Evolutionary conservation across 1,140 invertebrate genomes (phyloP), one percentile per base, ranked within the genome.

Genomic region (Bathynomus jamesi): DNA sequence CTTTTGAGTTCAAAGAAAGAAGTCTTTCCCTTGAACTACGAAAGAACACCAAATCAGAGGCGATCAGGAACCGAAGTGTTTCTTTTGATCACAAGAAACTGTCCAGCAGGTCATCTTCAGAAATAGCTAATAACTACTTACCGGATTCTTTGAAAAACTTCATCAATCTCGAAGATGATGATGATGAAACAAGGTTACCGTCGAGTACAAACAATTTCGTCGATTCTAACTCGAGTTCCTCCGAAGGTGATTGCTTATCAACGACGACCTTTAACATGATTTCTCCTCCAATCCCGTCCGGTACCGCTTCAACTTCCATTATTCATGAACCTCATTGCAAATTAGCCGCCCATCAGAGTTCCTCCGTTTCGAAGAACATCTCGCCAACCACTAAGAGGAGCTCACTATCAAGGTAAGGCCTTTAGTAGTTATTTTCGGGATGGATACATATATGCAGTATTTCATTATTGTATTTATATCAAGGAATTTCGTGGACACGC

Each of bases 271-370:
- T 17, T 53, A 53, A 53, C 21, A 21, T 53, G 5, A 11, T 21
- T 21, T 17, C 11, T 53, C 40, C 40, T 17, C 13, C 40, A 17
- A 21, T 21, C 2, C 40, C 40, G 13, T 53, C 40, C 13, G 40
- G 21, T 5, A 17, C 40, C 11, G 40, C 40, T 17, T 53, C 40
- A 2, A 17, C 40, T 3, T 62, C 61, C 60, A 62, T 60, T 31
- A 31, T 62, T 31, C 66, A 24, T 4, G 68, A 29, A 13, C 3
- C 69, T 32, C 21, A 28, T 31, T 66, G 27, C 62, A 71, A 71
- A n/a, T 61, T 28, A 4, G 30, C 69, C 31, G 29, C 53, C 28
- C 61, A 66, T 3, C 30, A 71, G 13, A 71, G 25, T 28, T 21
- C 64, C 21, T 13, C 28, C 8, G 7, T 13, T 60, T 28, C n/a